Conservation (phyloP, 2,797 vertebrate species). For the Intellagama lesueurii region DNA sequence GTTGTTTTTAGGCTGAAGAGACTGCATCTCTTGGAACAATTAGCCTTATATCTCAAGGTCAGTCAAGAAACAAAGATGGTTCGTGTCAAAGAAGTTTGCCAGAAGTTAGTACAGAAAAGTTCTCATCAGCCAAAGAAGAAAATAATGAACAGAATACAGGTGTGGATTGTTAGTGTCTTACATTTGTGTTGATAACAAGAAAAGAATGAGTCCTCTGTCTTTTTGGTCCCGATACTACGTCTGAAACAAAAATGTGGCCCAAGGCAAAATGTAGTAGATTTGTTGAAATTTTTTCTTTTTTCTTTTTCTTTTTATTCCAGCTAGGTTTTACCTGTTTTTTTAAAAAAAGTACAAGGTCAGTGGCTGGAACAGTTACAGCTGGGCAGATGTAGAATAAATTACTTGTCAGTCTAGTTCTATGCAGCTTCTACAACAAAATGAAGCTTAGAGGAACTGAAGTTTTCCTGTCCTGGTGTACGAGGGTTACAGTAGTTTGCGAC, state of each 20-base stretch:
- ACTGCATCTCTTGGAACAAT: slow-evolving; percentile 12
- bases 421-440: too few relatives aligned
- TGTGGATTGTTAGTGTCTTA: slow-evolving; percentile 19
- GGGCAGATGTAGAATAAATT: too few relatives aligned
- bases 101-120: slow-evolving; percentile 70
- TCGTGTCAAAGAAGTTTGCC: slow-evolving; percentile 56
- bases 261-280: too few relatives aligned
- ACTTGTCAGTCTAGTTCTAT: too few relatives aligned
- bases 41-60: slow-evolving; percentile 48
- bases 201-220: not conserved
- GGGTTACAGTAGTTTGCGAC: not conserved
- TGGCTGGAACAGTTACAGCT: too few relatives aligned
- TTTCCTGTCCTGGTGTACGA: not conserved
- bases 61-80: slow-evolving; percentile 76
- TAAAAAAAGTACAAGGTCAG: too few relatives aligned
- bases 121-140: slow-evolving; percentile 68
- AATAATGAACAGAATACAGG: slow-evolving; percentile 55
- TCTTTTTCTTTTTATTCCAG: too few relatives aligned
- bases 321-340: too few relatives aligned
- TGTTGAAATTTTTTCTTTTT: too few relatives aligned
- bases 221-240: not conserved
- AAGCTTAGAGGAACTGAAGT: too few relatives aligned
- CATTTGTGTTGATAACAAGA: not conserved
- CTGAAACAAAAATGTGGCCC: too few relatives aligned
- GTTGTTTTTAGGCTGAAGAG: slow-evolving; percentile 53